Percentiles rank a stretch among this genome's conserved stretches.
phyloP scores from a whole-genome alignment of 2,888 invertebrate species.

The Harpalus rufipes region DNA sequence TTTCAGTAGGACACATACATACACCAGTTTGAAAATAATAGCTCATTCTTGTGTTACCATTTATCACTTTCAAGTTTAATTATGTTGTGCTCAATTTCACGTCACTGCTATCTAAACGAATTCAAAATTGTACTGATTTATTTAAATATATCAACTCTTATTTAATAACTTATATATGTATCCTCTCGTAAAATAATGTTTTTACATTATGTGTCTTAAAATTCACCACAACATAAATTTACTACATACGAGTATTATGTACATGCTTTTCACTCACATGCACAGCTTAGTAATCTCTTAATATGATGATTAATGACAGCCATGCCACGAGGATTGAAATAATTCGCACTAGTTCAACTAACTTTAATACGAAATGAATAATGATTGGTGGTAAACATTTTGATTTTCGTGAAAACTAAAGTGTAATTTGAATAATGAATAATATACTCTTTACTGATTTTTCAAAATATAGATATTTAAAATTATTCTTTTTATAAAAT shows the following conservation, averaged over 20 bases:
- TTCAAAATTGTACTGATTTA: too few relatives aligned
- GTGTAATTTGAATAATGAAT: neutral
- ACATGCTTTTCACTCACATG: neutral
- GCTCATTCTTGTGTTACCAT: neutral
- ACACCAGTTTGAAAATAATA: neutral
- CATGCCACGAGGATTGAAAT: slow-evolving; percentile 9
- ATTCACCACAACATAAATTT: neutral
- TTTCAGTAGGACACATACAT: too few relatives aligned
- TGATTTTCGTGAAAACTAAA: slow-evolving; percentile 1
- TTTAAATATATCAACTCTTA: too few relatives aligned
- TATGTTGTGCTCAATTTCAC: neutral
- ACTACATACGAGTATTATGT: neutral
- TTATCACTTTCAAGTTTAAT: neutral
- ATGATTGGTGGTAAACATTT: neutral
- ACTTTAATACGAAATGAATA: slow-evolving; percentile 20
- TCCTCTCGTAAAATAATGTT: too few relatives aligned
- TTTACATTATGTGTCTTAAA: neutral
- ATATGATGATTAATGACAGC: neutral
- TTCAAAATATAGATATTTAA: too few relatives aligned
- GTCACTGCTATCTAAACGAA: too few relatives aligned
- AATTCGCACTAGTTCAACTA: slow-evolving; percentile 36
- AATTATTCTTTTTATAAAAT: too few relatives aligned
- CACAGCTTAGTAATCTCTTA: neutral
- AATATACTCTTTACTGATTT: neutral
- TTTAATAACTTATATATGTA: too few relatives aligned